Base-by-base conservation (phyloP, 2,888 invertebrate species). In the Platynereis dumerilii region DNA sequence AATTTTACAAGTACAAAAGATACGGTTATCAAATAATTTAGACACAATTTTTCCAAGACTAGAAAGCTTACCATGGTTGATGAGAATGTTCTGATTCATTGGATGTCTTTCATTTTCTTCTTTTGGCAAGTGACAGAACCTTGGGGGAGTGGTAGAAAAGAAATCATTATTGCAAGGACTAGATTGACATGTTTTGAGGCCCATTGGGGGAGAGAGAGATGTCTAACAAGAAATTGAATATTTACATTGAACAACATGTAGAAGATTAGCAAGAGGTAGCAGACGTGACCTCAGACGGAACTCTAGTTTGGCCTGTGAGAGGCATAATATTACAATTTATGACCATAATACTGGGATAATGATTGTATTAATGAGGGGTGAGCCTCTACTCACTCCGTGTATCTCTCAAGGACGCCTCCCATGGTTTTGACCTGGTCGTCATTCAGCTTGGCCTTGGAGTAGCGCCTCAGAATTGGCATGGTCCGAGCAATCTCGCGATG, bases 341-440 rank as follows among this genome's bases (percentile, higher is more conserved):
- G 5, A 52, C 52, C 34, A 5, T 7, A 5, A 34, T 34, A 34
- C 34, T 34, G 5, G 52, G 52, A 17, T 52, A 52, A n/a, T 22
- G 3, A 34, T 12, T 34, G 5, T 3, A 17, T 3, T 52, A 52
- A n/a, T 22, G 3, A 52, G 20, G 52, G 24, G 20, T n/a, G 52
- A 52, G n/a, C 7, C n/a, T 5, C 24, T 52, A 67, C 80, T 69
- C 72, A 83, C 82, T 80, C 81, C 34, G 79, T 79, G 29, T 81
- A 72, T 68, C 81, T 77, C 61, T 82, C 81, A 39, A 83, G 75
- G 17, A 82, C 81, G 58, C 77, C 79, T 52, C 77, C 76, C 78
- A 81, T 80, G 22, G 80, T 73, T 42, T 77, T 71, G 48, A 81
- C 81, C 68, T 83, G 83, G 65, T 81, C 80, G 65, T 81, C 79